Percentiles rank a stretch among this genome's conserved stretches.
Evolutionary conservation across 1,140 invertebrate species (phyloP).

Genomic region (Brachionus rubens): DNA sequence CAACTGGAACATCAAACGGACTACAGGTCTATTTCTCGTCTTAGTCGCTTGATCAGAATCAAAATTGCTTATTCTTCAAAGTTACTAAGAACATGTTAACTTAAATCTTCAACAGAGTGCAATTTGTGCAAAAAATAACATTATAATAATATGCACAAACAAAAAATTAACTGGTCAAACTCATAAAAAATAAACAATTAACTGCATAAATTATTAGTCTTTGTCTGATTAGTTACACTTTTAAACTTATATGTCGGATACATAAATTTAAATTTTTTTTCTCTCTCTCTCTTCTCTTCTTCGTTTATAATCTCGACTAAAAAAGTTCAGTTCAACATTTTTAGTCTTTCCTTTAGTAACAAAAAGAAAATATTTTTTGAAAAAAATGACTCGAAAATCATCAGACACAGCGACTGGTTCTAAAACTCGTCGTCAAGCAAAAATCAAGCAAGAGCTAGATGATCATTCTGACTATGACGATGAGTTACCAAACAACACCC

Average conservation of each 20-base stretch:
- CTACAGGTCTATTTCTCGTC: too few species aligned
- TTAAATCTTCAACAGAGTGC: too few species aligned
- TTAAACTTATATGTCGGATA: constrained; percentile 37
- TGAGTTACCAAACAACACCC: not conserved
- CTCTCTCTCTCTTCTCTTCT: too few species aligned
- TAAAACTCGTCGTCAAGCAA: not conserved
- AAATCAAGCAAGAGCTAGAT: not conserved
- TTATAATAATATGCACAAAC: too few species aligned
- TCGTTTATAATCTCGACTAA: not conserved
- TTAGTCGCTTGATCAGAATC: too few species aligned
- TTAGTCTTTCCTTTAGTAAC: not conserved
- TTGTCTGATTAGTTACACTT: constrained; percentile 11
- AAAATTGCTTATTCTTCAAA: too few species aligned
- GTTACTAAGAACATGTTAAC: too few species aligned
- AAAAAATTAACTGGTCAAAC: too few species aligned
- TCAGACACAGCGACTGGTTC: not conserved
- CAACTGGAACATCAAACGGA: too few species aligned
- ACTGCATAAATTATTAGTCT: constrained; percentile 39
- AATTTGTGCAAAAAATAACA: too few species aligned
- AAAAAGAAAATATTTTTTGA: too few species aligned
- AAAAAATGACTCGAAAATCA: constrained; percentile 12
- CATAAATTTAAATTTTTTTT: not conserved
- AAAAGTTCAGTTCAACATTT: constrained; percentile 1
- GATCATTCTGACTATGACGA: not conserved
- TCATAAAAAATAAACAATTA: not conserved